Evolutionary conservation across 2,113 vertebrate species (phyloP), one percentile per base, ranked within the genome.

Genomic region (Phasianus colchicus): DNA sequence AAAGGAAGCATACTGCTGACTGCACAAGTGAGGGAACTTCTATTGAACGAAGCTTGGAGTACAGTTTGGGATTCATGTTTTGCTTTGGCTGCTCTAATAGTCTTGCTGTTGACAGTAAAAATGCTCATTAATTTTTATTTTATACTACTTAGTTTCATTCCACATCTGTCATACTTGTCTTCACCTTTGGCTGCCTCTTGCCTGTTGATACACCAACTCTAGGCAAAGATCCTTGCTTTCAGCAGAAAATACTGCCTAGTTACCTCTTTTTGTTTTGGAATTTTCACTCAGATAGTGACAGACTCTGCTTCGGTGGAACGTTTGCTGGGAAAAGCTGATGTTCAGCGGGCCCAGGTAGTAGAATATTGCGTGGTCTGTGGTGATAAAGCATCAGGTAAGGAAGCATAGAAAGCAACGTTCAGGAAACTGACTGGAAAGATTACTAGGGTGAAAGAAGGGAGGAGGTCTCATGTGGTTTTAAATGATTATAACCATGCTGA

Each of bases 321-420:
- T 74, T 97, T 99, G 86, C 97, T 99, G 92, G 98, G 98, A 91
- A 99, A 99, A 97, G 96, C 99, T 9, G 99, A 99, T 63, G 93
- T 98, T 80, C 99, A 98, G 93, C 97, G 99, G 76, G 97, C 98
- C 10, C 99, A 99, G 96, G 99, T 99, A 66, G 98, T 99, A 84
- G 99, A 99, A 88, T 99, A 99, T 96, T 99, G 99, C 55, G 98
- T 99, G 64, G 99, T 99, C 91, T 99, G 99, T 94, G 99, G 99
- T 9, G 99, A 99, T 97, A 99, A 99, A 98, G 99, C 99, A 86
- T 99, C 99, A 97, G 99, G 99, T 99, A 98, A 90, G 96, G 83
- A 83, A 69, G 50, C 18, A 18, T 5, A 50, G 36, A 18, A 82
- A 55, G 19, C 2, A 21, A 5, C 32, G 30, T 67, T 83, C 20